phyloP scores from a whole-genome alignment of 2,888 invertebrate genomes.

The Limnephilus lunatus region DNA sequence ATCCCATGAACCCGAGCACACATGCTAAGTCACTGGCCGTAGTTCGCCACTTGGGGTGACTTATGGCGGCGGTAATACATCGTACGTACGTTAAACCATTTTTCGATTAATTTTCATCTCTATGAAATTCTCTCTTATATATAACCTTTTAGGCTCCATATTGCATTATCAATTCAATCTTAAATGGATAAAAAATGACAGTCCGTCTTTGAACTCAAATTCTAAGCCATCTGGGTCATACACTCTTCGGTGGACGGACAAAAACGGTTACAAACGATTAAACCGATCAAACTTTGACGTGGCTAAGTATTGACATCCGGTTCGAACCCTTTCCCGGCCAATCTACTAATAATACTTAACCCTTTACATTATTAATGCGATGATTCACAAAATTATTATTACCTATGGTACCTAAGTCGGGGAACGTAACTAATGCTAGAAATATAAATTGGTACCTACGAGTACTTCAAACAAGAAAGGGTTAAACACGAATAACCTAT shows the following conservation, averaged over 20 bases:
- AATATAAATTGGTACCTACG: neutral
- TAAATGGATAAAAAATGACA: neutral
- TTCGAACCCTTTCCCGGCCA: constrained; percentile 21
- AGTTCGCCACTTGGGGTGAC: too few relatives aligned
- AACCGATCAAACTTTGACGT: constrained; percentile 50
- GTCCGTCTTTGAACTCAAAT: neutral
- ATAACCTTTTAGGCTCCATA: neutral
- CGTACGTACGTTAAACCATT: too few relatives aligned
- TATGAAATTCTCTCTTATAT: too few relatives aligned
- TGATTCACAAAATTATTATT: neutral
- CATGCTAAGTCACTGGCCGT: too few relatives aligned
- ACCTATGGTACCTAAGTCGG: neutral
- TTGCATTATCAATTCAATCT: neutral
- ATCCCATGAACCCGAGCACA: too few relatives aligned
- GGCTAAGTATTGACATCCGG: constrained; percentile 58
- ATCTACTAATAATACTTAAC: constrained; percentile 40
- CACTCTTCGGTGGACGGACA: neutral
- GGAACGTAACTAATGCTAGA: neutral
- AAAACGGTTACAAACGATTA: constrained; percentile 13
- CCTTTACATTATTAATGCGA: constrained; percentile 15
- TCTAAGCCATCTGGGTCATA: neutral
- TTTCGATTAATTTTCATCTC: too few relatives aligned
- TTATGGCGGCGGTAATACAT: too few relatives aligned
- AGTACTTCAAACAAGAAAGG: neutral
- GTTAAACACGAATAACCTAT: neutral